Base-by-base conservation (phyloP, 1,140 invertebrate genomes). In the Leucophenga varia region DNA sequence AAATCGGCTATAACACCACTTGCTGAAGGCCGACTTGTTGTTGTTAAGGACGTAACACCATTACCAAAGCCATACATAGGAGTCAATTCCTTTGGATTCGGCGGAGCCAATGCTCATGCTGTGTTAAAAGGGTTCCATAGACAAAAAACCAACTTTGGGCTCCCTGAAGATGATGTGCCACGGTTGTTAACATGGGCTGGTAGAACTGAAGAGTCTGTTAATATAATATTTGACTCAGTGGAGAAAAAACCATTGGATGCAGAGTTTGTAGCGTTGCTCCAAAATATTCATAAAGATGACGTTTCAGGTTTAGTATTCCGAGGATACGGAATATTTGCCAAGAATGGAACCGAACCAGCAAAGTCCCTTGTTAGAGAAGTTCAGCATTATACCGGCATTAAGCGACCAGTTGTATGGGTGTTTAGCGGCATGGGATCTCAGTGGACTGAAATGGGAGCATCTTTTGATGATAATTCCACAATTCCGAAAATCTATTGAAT, bases 351-450 rank as follows among this genome's bases (percentile, higher is more conserved):
- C 76, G 45, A 71, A 75, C 82, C 48, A 49, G 54, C 74, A 2
- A 74, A 79, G 2, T 55, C 74, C 0, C 30, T 79, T 7, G 61
- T 71, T 1, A 76, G 74, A 45, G 78, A 82, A 32, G 74, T 82
- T 9, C 76, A 82, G 38, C 80, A 83, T 68, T 86, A 80, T 64
- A 74, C 79, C 0, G 84, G 81, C 1, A 76, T 81, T 5, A 78
- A 79, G 45, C 75, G 52, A 12, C 89, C 90, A 13, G 77, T 96
- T 0, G 93, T 90, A 81, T 93, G 89, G 76, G 84, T 95, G 8
- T 97, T 93, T 76, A 88, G 91, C 50, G 92, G 92, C 39, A 92
- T 96, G 89, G 91, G 91, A 4, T 87, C 87, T 1, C 91, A 95
- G 61, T 95, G 92, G 91, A 69, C 81, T 19, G 84, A 87, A 36